Evolutionary conservation across 2,797 vertebrate genomes (phyloP).

Genomic region (Mus minutoides): DNA sequence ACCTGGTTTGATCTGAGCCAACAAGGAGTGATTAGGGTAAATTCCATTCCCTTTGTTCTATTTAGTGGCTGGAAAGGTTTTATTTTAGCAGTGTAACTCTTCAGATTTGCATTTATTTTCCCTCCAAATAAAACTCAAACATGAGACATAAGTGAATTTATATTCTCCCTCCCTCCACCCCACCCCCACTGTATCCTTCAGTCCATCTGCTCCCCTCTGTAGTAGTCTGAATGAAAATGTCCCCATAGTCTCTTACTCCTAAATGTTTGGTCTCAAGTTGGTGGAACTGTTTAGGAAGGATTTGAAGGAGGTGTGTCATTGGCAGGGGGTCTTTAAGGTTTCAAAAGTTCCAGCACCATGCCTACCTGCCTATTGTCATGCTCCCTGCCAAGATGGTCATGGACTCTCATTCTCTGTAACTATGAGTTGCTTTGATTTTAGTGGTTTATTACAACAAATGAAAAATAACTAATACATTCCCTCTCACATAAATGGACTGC

Average conservation of each 20-base stretch:
- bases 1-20: neutral
- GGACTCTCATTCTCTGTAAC: neutral
- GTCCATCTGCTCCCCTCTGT: neutral
- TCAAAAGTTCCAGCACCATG: neutral
- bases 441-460: neutral
- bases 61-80: neutral
- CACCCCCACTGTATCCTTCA: neutral
- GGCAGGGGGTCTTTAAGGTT: neutral
- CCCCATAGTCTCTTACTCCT: neutral
- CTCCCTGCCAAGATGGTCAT: neutral
- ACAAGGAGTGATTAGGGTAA: neutral
- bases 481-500: neutral
- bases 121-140: neutral
- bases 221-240: neutral
- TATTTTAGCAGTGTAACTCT: neutral
- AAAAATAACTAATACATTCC: neutral
- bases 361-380: neutral
- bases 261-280: too few species aligned
- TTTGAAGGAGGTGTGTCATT: neutral
- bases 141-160: neutral
- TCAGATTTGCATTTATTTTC: neutral
- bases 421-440: neutral
- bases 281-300: too few species aligned
- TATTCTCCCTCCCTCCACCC: neutral
- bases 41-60: slow-evolving; percentile 9